These are phyloP conservation scores for Athalia rosae DNA, from an alignment of 2,888 invertebrate genomes.

Conservation along the genomic window DNA sequence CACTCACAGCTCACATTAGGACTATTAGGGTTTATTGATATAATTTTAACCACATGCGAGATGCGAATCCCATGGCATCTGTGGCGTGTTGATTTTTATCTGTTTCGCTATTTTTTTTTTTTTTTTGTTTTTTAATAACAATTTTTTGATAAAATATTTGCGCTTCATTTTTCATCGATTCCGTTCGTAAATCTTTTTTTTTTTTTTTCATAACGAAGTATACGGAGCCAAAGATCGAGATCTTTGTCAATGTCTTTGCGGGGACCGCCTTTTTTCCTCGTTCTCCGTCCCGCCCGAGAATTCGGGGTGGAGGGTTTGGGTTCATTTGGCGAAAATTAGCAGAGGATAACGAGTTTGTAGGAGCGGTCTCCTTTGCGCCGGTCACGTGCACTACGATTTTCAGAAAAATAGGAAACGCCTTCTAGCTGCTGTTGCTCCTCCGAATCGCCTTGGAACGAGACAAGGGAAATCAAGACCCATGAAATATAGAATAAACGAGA, in stretches of 20 bases:
- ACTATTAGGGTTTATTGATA: constrained; percentile 42
- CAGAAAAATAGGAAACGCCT: constrained; percentile 38
- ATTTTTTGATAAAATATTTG: too few species aligned
- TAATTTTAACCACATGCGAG: neutral
- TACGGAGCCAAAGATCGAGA: neutral
- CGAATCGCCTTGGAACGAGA: neutral
- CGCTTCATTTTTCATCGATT: too few species aligned
- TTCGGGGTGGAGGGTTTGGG: constrained; percentile 18
- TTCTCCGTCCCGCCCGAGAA: neutral
- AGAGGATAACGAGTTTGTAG: constrained; percentile 65
- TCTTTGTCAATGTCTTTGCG: constrained; percentile 29
- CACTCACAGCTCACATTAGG: constrained; percentile 45
- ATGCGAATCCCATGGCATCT: too few species aligned
- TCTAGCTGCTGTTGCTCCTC: neutral
- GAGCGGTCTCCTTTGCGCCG: constrained; percentile 53
- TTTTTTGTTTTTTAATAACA: too few species aligned
- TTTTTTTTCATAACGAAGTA: neutral
- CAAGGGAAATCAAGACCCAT: too few species aligned
- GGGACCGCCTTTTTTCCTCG: neutral
- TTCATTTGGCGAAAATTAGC: constrained; percentile 61
- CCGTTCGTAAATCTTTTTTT: too few species aligned
- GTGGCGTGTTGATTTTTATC: too few species aligned
- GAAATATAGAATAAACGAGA: too few species aligned
- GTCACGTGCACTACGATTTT: constrained; percentile 35
- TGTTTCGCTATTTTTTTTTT: too few species aligned